Evolutionary conservation across 2,888 invertebrate species (phyloP), one percentile per base, ranked within the genome.

Genomic region (Nesidiocoris tenuis): DNA sequence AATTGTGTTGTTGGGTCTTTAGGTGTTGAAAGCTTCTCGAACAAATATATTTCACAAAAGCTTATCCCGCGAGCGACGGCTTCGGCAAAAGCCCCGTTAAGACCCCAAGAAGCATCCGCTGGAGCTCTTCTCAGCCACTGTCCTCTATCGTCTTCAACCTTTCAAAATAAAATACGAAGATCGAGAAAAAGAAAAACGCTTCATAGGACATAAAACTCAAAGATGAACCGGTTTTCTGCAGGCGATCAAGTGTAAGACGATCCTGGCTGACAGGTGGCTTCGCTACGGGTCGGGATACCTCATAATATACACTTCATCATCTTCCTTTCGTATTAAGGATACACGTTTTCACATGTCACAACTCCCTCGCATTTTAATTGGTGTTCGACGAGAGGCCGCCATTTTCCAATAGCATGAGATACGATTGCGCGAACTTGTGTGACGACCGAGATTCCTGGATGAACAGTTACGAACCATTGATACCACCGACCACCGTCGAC

Each of bases 291-390:
- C 72, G 23, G 63, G 71, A 72, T 72, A 72, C 54, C 72, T 72
- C 72, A 72, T 61, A 72, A 72, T 72, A 72, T 61, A 72, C 72
- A 72, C 72, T 72, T 72, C 72, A 72, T 72, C 72, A 72, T 72
- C 72, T 72, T 72, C 72, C 72, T 18, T 39, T 72, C 72, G 72
- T 63, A 72, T 72, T 72, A 72, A 61, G 63, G 72, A 72, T 72
- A 72, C 72, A 72, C 54, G 63, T 72, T 61, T 72, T 72, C 63
- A 72, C 72, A 39, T 72, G 72, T 72, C 72, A 72, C 61, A 72
- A 72, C 72, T 72, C 61, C 72, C 63, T 61, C 72, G 72, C 24
- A 61, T 72, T 61, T 72, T 72, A 72, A 72, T 72, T 72, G 61
- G 54, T 70, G 57, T 22, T 23, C 25, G 17, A 25, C 24, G 17